Conservation (phyloP, 2,888 invertebrate species). For the Phyto melanocephala region DNA sequence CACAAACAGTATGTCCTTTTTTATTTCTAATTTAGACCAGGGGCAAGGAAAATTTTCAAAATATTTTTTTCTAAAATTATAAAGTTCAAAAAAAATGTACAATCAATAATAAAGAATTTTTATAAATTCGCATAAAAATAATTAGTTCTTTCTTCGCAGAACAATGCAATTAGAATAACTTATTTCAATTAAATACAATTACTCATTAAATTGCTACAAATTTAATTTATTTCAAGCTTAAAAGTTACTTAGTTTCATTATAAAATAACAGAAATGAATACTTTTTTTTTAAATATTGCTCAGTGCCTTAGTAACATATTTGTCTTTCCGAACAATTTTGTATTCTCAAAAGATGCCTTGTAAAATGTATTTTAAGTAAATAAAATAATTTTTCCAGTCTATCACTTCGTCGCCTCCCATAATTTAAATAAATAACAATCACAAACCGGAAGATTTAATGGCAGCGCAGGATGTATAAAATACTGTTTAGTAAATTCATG, state of each 20-base stretch:
- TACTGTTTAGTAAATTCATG: neutral
- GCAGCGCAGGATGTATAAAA: neutral
- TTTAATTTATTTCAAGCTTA: neutral
- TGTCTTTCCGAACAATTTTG: too few species aligned
- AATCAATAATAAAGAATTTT: too few species aligned
- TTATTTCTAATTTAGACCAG: too few species aligned
- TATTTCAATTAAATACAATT: neutral
- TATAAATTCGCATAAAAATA: too few species aligned
- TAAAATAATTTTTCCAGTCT: constrained; percentile 42
- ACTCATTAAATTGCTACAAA: neutral
- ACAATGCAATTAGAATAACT: neutral
- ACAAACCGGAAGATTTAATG: constrained; percentile 46
- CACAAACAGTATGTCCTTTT: too few species aligned
- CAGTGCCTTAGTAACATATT: too few species aligned
- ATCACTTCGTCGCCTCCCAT: neutral
- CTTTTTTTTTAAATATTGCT: too few species aligned
- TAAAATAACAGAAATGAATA: neutral
- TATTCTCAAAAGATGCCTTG: constrained; percentile 62
- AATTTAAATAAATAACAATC: constrained; percentile 22
- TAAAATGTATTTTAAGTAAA: constrained; percentile 58
- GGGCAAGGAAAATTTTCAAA: too few species aligned
- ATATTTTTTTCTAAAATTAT: too few species aligned
- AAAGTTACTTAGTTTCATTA: neutral
- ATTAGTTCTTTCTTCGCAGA: too few species aligned
- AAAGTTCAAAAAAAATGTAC: too few species aligned